Percentiles rank a stretch among this genome's conserved stretches.
Conservation (phyloP, 2,797 vertebrate species). For the Pelobates cultripes region DNA sequence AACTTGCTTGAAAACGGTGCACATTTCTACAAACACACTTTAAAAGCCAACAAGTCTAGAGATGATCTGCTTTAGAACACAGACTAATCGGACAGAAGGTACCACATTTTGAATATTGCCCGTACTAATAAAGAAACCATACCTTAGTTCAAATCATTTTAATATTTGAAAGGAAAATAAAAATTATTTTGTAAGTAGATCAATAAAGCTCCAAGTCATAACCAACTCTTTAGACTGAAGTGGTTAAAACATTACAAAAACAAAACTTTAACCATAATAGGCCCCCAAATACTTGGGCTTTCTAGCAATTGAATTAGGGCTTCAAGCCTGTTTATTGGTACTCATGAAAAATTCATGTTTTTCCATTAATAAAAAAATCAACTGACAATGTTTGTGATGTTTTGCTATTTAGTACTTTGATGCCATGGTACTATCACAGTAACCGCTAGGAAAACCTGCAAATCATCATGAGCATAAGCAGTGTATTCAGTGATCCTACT, state of each 20-base stretch:
- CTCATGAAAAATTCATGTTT: not conserved
- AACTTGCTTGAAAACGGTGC: no score
- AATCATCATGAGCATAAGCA: not conserved
- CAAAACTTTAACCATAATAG: not conserved
- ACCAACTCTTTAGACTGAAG: slow-evolving; percentile 16
- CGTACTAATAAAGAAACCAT: no score
- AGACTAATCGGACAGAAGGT: no score
- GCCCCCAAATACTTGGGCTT: not conserved
- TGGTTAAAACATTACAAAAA: slow-evolving; percentile 1
- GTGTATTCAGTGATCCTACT: not conserved
- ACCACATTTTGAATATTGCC: no score
- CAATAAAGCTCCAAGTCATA: not conserved
- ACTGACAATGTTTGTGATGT: not conserved
- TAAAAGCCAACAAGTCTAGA: no score
- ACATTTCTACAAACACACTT: no score
- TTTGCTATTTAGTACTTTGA: not conserved
- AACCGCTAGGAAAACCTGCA: not conserved
- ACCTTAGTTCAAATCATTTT: not conserved
- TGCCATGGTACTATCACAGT: not conserved
- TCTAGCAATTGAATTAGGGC: not conserved
- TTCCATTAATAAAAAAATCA: not conserved
- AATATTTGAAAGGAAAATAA: slow-evolving; percentile 20
- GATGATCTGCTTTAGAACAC: no score
- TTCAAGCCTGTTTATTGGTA: no score
- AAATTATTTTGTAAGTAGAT: slow-evolving; percentile 28